Evolutionary conservation across 2,797 vertebrate genomes (phyloP), one percentile per base, ranked within the genome.

Genomic region (Dryobates pubescens): DNA sequence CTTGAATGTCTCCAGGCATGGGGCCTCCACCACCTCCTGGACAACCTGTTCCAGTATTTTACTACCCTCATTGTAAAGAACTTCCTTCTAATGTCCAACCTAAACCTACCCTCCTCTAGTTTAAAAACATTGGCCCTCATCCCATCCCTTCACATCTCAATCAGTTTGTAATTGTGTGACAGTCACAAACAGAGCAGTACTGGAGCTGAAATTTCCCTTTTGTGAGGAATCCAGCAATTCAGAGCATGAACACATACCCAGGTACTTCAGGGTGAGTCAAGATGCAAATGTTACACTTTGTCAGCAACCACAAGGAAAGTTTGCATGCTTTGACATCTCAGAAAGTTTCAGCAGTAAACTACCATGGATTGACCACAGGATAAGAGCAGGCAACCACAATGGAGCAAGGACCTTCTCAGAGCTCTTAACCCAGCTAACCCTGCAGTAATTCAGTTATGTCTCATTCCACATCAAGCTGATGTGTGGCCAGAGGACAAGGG

Each of bases 341-440:
- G 65, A 47, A 62, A 70, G 49, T 91, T 93, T 30, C 53, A 89
- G 88, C 89, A 93, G n/a, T 29, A 90, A 92, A 93, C 5, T 4
- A 26, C 49, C 29, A 0, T 75, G 79, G 27, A 43, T 53, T 72
- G 56, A 59, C 36, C 79, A 89, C 49, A 14, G 84, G 41, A 72
- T 70, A 85, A 65, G 79, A 88, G 59, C 59, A 86, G 56, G 43
- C 57, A 83, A 54, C 63, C 67, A 88, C 92, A 89, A 81, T 45
- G 63, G 47, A 81, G 67, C 4, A 2, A 70, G n/a, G 83, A 83
- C 85, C 69, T 92, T 90, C 82, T 83, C 63, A 62, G 32, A 83
- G 92, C 85, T 81, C 82, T 86, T 72, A 80, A 87, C 58, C 71
- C 84, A 78, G 58, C 65, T 81, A 77, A 49, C 29, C 82, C 91